phyloP scores from a whole-genome alignment of 1,140 invertebrate genomes.

The Diachasma alloeum region DNA sequence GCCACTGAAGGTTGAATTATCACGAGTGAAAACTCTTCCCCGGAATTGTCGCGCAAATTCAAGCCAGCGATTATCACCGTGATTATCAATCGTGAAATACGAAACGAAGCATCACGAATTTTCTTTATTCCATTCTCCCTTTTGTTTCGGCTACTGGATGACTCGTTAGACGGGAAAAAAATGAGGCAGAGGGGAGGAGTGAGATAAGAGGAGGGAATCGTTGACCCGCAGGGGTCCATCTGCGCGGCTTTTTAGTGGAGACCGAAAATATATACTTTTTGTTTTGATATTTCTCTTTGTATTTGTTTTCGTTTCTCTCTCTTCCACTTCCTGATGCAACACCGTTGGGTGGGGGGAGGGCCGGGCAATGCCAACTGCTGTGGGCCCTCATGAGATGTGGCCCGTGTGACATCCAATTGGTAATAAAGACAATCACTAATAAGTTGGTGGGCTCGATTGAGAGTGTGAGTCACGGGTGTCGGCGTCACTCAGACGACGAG shows the following conservation, averaged over 20 bases:
- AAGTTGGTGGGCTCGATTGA: constrained; percentile 58
- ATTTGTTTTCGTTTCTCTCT: neutral
- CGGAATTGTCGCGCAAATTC: neutral
- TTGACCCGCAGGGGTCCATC: constrained; percentile 54
- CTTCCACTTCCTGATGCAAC: neutral
- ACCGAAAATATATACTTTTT: neutral
- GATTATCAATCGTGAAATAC: neutral
- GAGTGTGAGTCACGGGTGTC: constrained; percentile 50
- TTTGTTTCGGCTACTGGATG: neutral
- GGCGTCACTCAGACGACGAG: constrained; percentile 11
- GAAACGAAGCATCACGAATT: neutral
- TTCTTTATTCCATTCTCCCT: neutral
- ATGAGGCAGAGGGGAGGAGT: neutral
- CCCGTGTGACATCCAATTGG: constrained; percentile 47
- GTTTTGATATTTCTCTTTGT: neutral
- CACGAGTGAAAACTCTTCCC: neutral
- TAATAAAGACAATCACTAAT: constrained; percentile 57
- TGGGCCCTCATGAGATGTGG: constrained; percentile 47
- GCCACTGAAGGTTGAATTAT: neutral
- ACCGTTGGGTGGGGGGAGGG: neutral
- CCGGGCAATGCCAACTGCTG: neutral
- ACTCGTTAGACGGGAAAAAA: neutral
- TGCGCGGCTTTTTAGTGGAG: constrained; percentile 27
- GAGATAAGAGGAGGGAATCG: constrained; percentile 7
- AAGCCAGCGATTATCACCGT: neutral